Conservation (phyloP, 2,888 invertebrate species). For the Timandra comae region DNA sequence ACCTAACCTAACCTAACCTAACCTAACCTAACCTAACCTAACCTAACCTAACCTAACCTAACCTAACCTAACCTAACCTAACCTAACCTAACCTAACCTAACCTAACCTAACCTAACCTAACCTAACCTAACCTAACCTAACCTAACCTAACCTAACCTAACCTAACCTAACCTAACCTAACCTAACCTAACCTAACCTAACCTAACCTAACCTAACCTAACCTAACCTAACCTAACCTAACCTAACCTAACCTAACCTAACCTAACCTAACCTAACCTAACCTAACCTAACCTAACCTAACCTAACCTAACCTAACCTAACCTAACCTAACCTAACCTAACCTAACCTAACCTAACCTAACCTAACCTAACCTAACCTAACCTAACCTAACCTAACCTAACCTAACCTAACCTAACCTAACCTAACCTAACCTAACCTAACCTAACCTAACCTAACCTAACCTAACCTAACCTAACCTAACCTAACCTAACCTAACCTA, state of each 20-base stretch:
- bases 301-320: too few species aligned
- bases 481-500: not conserved
- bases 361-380: too few species aligned
- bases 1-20: conserved; percentile 17
- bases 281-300: too few species aligned
- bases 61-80: conserved; percentile 10
- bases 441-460: conserved; percentile 10
- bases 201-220: conserved; percentile 7
- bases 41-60: conserved; percentile 13
- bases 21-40: conserved; percentile 17
- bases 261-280: conserved; percentile 2
- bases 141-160: conserved; percentile 7
- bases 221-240: conserved; percentile 9
- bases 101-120: conserved; percentile 12
- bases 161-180: conserved; percentile 9
- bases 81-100: conserved; percentile 10
- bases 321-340: too few species aligned
- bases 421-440: conserved; percentile 11
- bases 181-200: conserved; percentile 10
- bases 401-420: conserved; percentile 11
- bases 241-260: conserved; percentile 12
- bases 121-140: conserved; percentile 14
- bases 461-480: conserved; percentile 6
- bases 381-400: conserved; percentile 6
- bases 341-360: too few species aligned